Evolutionary conservation across 2,797 vertebrate genomes (phyloP).

Genomic region (Chrysocyon brachyurus): DNA sequence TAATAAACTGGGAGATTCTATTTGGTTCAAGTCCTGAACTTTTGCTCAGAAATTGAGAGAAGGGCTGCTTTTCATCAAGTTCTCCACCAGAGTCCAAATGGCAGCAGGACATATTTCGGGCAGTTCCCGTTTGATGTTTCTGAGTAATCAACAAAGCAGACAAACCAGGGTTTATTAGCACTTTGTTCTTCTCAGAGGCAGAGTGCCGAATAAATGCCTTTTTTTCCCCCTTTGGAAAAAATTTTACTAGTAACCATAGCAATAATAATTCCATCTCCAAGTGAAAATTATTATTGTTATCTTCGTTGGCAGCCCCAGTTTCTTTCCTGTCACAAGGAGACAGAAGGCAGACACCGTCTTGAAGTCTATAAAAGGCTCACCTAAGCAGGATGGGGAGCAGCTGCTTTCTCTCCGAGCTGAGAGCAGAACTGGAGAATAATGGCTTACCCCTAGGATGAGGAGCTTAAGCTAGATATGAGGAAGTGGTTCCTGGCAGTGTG

Average conservation of each 20-base stretch:
- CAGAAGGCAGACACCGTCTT: conserved; percentile 73
- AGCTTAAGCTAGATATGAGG: neutral
- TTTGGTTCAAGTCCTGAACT: conserved; percentile 36
- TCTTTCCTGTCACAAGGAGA: conserved; percentile 74
- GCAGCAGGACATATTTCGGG: conserved; percentile 58
- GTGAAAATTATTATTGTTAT: conserved; percentile 78
- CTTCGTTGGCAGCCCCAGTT: conserved; percentile 71
- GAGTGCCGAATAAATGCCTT: conserved; percentile 68
- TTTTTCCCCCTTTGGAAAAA: conserved; percentile 55
- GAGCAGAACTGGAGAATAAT: conserved; percentile 42
- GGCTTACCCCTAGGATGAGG: conserved; percentile 17
- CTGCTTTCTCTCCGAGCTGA: conserved; percentile 69
- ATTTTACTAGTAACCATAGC: conserved; percentile 80
- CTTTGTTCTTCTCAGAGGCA: conserved; percentile 74
- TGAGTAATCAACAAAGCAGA: conserved; percentile 61
- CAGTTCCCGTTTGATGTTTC: conserved; percentile 55
- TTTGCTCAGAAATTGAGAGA: conserved; percentile 23
- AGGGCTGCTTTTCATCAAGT: conserved; percentile 72
- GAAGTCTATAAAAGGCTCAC: conserved; percentile 76
- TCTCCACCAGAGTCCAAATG: conserved; percentile 19
- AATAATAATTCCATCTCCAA: conserved; percentile 79
- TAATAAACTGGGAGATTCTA: conserved; percentile 26
- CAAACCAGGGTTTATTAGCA: conserved; percentile 45
- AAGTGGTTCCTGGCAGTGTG: neutral
- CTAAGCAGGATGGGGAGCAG: conserved; percentile 67